Evolutionary conservation across 2,113 vertebrate species (phyloP).

Genomic region (Sinosuthora webbiana): DNA sequence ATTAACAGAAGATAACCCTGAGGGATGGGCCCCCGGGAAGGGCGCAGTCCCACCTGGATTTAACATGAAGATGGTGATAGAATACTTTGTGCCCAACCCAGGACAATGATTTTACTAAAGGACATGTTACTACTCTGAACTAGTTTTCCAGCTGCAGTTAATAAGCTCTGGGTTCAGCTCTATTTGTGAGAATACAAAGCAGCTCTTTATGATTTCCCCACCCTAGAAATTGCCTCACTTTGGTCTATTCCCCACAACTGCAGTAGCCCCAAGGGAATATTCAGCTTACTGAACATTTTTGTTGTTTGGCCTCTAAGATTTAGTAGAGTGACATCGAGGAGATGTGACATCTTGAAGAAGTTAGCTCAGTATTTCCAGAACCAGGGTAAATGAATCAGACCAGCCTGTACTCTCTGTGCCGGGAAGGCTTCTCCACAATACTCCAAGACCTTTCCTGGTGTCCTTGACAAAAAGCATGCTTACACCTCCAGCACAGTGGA

Average conservation of each 20-base stretch:
- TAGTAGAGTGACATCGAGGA: neutral
- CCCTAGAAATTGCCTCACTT: neutral
- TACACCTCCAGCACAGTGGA: neutral
- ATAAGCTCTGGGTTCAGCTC: neutral
- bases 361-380: neutral
- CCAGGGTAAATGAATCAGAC: neutral
- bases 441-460: neutral
- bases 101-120: slow-evolving; percentile 20
- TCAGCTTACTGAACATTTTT: neutral
- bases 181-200: neutral
- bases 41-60: too few relatives aligned
- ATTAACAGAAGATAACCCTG: too few relatives aligned
- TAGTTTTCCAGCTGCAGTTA: slow-evolving; percentile 1
- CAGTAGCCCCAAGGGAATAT: neutral
- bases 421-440: neutral
- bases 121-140: neutral
- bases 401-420: neutral
- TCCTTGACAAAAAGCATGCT: neutral
- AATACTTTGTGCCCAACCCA: too few relatives aligned
- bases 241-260: neutral
- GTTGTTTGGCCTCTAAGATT: neutral
- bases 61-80: too few relatives aligned
- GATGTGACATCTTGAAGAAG: neutral
- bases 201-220: neutral
- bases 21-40: too few relatives aligned